phyloP scores from a whole-genome alignment of 2,888 invertebrate species.

The Embidobia sp. region DNA sequence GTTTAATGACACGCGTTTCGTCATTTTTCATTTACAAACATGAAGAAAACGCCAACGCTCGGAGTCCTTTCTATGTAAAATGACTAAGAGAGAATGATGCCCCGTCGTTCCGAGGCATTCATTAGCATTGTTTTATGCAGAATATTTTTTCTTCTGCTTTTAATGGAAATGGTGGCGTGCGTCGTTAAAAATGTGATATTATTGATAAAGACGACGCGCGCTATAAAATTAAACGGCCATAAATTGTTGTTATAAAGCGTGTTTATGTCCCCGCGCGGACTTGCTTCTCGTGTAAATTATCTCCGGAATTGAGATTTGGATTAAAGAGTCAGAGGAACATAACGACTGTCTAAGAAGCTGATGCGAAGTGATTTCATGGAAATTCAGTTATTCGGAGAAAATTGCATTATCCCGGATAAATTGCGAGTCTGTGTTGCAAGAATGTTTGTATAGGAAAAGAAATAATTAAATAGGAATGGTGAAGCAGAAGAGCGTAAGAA shows the following conservation, averaged over 20 bases:
- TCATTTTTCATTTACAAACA: conserved; percentile 59
- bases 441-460: conserved; percentile 26
- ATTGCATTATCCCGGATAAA: conserved; percentile 35
- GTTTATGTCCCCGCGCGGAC: not conserved
- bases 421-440: conserved; percentile 25
- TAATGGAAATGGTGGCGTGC: conserved; percentile 10
- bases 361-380: conserved; percentile 46
- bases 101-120: conserved; percentile 31
- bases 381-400: conserved; percentile 34
- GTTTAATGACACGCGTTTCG: conserved; percentile 60
- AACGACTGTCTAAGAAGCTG: conserved; percentile 37
- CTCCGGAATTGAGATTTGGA: conserved; percentile 48
- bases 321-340: conserved; percentile 38
- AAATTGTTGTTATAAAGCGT: conserved; percentile 9
- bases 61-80: conserved; percentile 53
- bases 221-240: no score
- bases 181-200: conserved; percentile 37
- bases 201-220: conserved; percentile 35
- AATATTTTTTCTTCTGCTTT: conserved; percentile 10
- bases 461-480: conserved; percentile 23
- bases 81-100: conserved; percentile 53
- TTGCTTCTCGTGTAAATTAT: conserved; percentile 38
- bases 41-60: conserved; percentile 59
- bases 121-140: conserved; percentile 54
- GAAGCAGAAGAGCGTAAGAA: not conserved